phyloP scores from a whole-genome alignment of 2,113 vertebrate species.

The Oreochromis niloticus region DNA sequence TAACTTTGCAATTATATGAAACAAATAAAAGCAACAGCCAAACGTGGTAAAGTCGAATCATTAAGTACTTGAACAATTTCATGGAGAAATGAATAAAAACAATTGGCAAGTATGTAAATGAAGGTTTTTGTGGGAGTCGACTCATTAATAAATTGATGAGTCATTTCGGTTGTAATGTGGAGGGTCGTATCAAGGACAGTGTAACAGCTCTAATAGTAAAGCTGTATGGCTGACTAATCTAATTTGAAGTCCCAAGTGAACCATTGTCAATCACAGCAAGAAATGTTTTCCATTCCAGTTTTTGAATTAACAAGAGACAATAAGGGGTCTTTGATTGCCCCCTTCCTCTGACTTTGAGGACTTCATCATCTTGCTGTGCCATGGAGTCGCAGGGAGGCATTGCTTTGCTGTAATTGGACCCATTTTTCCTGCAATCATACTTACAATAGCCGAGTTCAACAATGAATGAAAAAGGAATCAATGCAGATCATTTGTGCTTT shows the following conservation, averaged over 20 bases:
- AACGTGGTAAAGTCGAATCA: neutral
- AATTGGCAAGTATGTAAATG: neutral
- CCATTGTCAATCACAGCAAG: conserved; percentile 32
- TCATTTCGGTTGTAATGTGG: neutral
- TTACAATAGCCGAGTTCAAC: conserved; percentile 51
- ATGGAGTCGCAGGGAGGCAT: conserved; percentile 24
- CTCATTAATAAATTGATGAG: neutral
- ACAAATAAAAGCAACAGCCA: neutral
- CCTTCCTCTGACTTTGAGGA: conserved; percentile 49
- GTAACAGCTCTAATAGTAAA: neutral
- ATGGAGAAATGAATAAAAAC: neutral
- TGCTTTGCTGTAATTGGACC: conserved; percentile 49
- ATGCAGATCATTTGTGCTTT: conserved; percentile 57
- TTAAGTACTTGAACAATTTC: neutral
- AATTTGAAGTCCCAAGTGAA: conserved; percentile 7
- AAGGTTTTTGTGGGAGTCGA: neutral
- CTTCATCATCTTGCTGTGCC: conserved; percentile 39
- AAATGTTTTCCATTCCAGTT: conserved; percentile 16
- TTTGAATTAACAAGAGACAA: conserved; percentile 43
- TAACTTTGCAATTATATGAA: neutral
- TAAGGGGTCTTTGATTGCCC: conserved; percentile 57
- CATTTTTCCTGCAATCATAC: conserved; percentile 45
- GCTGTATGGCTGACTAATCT: neutral
- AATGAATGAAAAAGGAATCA: conserved; percentile 64
- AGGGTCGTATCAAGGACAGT: neutral